Conservation (phyloP, 2,888 invertebrate species). For the Melanchra persicariae region DNA sequence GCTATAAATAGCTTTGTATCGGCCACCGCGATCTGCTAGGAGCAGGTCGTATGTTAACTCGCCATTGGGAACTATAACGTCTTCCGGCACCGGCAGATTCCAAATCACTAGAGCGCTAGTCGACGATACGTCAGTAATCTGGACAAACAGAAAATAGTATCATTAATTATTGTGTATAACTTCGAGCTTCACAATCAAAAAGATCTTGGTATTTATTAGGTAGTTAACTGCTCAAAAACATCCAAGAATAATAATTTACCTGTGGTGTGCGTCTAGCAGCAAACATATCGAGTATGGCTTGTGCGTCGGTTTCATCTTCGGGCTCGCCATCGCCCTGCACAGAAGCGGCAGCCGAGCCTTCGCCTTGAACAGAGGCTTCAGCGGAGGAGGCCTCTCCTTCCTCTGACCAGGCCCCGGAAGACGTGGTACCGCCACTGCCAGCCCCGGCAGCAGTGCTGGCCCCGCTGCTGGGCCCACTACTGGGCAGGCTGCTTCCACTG, state of each 20-base stretch:
- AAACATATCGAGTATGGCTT: slow-evolving; percentile 93
- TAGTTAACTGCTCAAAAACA: background rate
- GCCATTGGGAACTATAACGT: slow-evolving; percentile 82
- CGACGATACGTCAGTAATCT: slow-evolving; percentile 96
- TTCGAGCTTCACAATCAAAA: background rate
- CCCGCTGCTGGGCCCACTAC: slow-evolving; percentile 70
- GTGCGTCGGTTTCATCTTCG: slow-evolving; percentile 92
- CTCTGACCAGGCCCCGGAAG: slow-evolving; percentile 94
- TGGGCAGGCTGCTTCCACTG: slow-evolving; percentile 89
- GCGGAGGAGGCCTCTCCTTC: slow-evolving; percentile 94
- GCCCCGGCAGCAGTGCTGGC: slow-evolving; percentile 88
- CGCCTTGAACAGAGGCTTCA: slow-evolving; percentile 93
- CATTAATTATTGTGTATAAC: slow-evolving; percentile 5
- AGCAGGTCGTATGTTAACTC: slow-evolving; percentile 95
- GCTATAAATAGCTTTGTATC: slow-evolving; percentile 96
- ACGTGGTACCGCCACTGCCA: slow-evolving; percentile 84
- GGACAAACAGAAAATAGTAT: slow-evolving; percentile 29
- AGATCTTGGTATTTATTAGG: background rate
- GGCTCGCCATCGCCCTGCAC: slow-evolving; percentile 91
- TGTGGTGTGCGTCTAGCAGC: slow-evolving; percentile 94
- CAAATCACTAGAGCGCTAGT: slow-evolving; percentile 96
- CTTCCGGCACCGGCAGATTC: slow-evolving; percentile 92
- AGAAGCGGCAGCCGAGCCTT: slow-evolving; percentile 94
- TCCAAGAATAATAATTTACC: slow-evolving; percentile 79
- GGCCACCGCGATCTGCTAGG: slow-evolving; percentile 95